phyloP scores from a whole-genome alignment of 2,113 vertebrate species.

The Acanthochromis polyacanthus region DNA sequence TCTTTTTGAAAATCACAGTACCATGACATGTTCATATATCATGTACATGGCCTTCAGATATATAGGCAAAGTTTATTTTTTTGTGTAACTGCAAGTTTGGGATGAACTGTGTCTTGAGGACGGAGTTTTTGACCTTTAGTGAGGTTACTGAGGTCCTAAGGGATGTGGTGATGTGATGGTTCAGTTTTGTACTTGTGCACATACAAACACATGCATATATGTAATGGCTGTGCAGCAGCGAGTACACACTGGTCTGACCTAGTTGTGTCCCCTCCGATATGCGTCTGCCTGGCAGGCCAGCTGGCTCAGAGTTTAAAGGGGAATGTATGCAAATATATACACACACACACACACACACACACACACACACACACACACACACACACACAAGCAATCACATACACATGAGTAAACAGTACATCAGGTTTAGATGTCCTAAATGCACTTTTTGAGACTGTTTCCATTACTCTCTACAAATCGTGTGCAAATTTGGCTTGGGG shows the following conservation, averaged over 20 bases:
- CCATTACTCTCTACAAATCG: background rate
- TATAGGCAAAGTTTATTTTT: background rate
- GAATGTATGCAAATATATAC: background rate
- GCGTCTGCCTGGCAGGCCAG: conserved; percentile 65
- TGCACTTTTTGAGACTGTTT: conserved; percentile 5
- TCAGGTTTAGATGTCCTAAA: background rate
- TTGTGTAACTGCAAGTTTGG: conserved; percentile 9
- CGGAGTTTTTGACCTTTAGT: conserved; percentile 36
- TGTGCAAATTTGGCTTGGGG: background rate
- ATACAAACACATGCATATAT: conserved; percentile 42
- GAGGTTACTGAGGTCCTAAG: conserved; percentile 42
- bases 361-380: background rate
- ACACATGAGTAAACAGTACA: background rate
- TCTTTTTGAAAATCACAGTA: background rate
- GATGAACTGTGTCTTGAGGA: conserved; percentile 50
- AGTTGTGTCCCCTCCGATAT: conserved; percentile 77
- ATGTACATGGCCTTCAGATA: background rate
- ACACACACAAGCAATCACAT: conserved; percentile 2
- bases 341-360: background rate
- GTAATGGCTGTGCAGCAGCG: conserved; percentile 46
- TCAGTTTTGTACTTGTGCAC: conserved; percentile 39
- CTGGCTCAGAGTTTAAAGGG: conserved; percentile 58
- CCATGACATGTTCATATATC: background rate
- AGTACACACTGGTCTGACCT: conserved; percentile 63
- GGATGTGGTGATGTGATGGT: conserved; percentile 27